Evolutionary conservation across 1,140 invertebrate genomes (phyloP), one percentile per base, ranked within the genome.

Genomic region (Tenebrio molitor): DNA sequence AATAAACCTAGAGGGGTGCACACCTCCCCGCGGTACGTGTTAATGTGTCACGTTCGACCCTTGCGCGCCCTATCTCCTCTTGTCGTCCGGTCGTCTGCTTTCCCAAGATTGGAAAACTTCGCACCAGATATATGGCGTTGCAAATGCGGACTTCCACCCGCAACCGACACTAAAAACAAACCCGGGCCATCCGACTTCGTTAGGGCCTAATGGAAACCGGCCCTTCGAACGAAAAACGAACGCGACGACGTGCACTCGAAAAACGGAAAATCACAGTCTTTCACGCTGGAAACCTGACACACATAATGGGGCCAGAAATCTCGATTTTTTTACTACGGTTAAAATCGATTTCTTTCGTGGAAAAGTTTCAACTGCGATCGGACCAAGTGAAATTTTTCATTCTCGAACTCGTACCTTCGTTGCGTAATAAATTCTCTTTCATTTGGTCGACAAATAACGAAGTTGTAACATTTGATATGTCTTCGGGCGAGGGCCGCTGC

Each of bases 41-140:
- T 77, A 79, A 79, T 79, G 76, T 74, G 76, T 77, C 76, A 79
- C 77, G 76, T 79, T 75, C 74, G 23, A 46, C 16, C 68, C 25
- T 29, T 8, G 25, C 25, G 25, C 64, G 12, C n/a, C n/a, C 46
- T 71, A 62, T 19, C 23, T 15, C 19, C 8, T 69, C 50, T 72
- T 64, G 65, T 69, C 74, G 71, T 42, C 65, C 66, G 53, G 50
- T 42, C 64, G 65, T 53, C 63, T 23, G 34, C 42, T 39, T 21
- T 58, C 50, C 74, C 63, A 72, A 76, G 75, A 76, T 76, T 76
- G 75, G 75, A 74, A 74, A 74, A 76, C 69, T 76, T 76, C 68
- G 70, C 71, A 17, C 63, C 34, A 58, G 23, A 58, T 58, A 58
- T 58, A 58, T 58, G n/a, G 50, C 50, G 7, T 29, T 25, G 50